Conservation (phyloP, 2,113 vertebrate genomes). For the Petrocephalus microphthalmus region DNA sequence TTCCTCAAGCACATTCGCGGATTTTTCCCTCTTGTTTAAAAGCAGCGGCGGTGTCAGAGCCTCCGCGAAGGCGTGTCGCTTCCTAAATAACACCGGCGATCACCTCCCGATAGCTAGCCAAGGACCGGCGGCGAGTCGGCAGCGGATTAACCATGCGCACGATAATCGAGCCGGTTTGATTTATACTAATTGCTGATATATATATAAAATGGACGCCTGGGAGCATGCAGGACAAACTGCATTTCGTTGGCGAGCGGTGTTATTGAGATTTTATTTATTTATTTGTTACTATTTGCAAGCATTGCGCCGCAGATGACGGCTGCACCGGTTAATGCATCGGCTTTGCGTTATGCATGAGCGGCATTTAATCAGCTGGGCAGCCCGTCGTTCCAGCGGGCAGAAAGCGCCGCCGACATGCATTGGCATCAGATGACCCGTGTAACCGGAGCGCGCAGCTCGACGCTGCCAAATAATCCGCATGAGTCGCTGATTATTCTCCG, state of each 20-base stretch:
- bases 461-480: background rate
- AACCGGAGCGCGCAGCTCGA: background rate
- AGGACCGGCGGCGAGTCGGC: background rate
- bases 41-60: background rate
- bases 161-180: background rate
- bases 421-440: background rate
- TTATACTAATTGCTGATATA: background rate
- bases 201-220: background rate
- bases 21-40: background rate
- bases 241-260: background rate
- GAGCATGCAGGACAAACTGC: background rate
- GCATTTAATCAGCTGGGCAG: background rate
- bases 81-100: background rate
- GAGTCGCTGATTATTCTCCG: background rate
- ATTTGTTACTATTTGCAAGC: background rate
- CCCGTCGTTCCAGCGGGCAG: background rate
- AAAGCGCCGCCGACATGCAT: background rate
- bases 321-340: background rate
- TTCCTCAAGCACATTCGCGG: background rate
- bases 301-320: background rate
- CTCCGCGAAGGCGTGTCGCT: background rate
- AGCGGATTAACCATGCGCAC: background rate
- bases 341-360: background rate
- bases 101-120: background rate
- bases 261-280: background rate